Base-by-base conservation (phyloP, 1,140 invertebrate species). In the Gonatopus flavifemur region DNA sequence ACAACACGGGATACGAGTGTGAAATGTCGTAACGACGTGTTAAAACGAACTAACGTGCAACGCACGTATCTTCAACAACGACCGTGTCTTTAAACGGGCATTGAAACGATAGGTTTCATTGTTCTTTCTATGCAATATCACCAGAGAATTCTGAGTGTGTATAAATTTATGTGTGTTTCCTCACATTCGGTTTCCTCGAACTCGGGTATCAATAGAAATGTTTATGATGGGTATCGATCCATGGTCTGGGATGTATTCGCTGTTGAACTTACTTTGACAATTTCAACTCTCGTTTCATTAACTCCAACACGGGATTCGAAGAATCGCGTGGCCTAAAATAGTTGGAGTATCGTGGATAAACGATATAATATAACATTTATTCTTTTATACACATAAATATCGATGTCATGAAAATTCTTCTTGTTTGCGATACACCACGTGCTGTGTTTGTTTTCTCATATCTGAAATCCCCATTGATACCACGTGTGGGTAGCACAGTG, bases 11-110 rank as follows among this genome's bases (percentile, higher is more conserved):
- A n/a, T 21, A 19, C 6, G 33, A 59, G 68, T 69, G 68, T 52
- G 65, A 69, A 69, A 66, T 66, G 52, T 69, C 59, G 63, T 67
- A 69, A 70, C 57, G 58, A 70, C 49, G 59, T 59, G 66, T 62
- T 66, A 70, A 70, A 55, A 56, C 53, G 52, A 45, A 60, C 56
- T 61, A 63, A 70, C 51, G 57, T 35, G 18, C 42, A 56, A 56
- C 19, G 24, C 3, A 33, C 39, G 45, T 50, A 30, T 49, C 52
- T 54, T 60, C 49, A 55, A 28, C 18, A 37, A 38, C 30, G 44
- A 39, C 32, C 30, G 21, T 37, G 18, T 21, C 16, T 18, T 22
- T 52, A n/a, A n/a, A n/a, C 31, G 18, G 13, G 28, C 16, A 8
- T 18, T 12, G 15, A 21, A 5, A 15, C 21, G n/a, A n/a, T 13